A percentile compares a stretch with the other conserved stretches of the same genome.
phyloP scores from a whole-genome alignment of 2,888 invertebrate species.

The Drosophila anceps region DNA sequence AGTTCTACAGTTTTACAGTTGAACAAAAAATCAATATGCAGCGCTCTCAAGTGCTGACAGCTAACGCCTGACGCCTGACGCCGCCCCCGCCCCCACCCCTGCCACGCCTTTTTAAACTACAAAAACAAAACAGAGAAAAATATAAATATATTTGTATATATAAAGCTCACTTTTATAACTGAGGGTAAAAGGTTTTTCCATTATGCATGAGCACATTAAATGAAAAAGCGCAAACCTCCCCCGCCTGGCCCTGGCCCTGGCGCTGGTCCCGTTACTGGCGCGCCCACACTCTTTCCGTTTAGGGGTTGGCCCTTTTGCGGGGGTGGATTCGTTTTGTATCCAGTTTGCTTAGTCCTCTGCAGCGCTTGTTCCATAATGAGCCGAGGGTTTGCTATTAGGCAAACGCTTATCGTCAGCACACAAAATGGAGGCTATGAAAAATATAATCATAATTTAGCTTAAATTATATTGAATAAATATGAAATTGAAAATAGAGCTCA shows the following conservation, averaged over 20 bases:
- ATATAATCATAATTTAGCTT: conserved; percentile 1
- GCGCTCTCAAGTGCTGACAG: conserved; percentile 66
- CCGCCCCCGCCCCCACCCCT: conserved; percentile 4
- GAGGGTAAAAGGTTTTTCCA: conserved; percentile 68
- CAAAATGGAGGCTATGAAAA: conserved; percentile 18
- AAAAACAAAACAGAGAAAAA: conserved; percentile 19
- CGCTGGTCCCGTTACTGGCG: too few species aligned
- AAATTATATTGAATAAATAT: neutral
- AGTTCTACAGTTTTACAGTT: conserved; percentile 75
- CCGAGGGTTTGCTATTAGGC: conserved; percentile 22
- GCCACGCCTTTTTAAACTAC: conserved; percentile 57
- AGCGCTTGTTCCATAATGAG: conserved; percentile 44
- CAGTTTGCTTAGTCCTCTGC: conserved; percentile 18
- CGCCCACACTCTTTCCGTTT: neutral
- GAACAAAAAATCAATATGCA: conserved; percentile 33
- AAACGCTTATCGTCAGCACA: conserved; percentile 26
- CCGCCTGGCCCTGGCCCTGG: conserved; percentile 11
- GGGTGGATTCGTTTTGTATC: conserved; percentile 36
- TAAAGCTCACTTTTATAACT: conserved; percentile 21
- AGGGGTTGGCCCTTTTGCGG: conserved; percentile 42
- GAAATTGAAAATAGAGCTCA: neutral
- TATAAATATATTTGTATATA: conserved; percentile 11
- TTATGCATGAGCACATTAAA: conserved; percentile 80
- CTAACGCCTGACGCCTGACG: too few species aligned
- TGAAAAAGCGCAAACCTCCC: conserved; percentile 52